Conservation (phyloP, 2,113 vertebrate species). For the Ranitomeya variabilis region DNA sequence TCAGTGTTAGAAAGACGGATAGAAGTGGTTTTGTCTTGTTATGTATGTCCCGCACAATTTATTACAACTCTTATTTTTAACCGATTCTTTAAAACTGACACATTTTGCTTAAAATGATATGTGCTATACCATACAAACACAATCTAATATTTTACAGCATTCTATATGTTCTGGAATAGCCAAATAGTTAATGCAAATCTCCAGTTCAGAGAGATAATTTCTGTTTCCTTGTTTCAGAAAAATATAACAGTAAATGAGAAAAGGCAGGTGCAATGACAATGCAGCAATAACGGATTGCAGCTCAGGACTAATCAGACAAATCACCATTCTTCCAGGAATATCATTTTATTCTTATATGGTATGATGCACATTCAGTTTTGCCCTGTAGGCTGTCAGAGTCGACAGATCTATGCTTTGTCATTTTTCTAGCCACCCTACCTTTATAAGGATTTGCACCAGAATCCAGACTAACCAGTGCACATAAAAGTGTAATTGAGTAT, state of each 20-base stretch:
- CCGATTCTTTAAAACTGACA: neutral
- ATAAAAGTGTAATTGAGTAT: too few relatives aligned
- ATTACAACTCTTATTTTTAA: neutral
- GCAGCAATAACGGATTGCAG: neutral
- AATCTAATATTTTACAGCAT: neutral
- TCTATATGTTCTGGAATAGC: neutral
- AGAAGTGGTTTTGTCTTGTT: neutral
- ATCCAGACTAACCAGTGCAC: too few relatives aligned
- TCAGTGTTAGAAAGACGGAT: neutral
- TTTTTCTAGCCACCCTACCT: too few relatives aligned
- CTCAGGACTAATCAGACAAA: neutral
- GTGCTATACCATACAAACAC: neutral
- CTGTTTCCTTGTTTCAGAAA: neutral
- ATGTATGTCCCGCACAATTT: neutral
- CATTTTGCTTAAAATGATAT: neutral
- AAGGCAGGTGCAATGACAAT: neutral
- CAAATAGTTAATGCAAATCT: neutral
- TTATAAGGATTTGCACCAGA: too few relatives aligned
- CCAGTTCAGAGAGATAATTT: neutral
- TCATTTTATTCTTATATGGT: too few relatives aligned
- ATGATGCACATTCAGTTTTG: too few relatives aligned
- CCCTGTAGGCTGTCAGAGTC: too few relatives aligned
- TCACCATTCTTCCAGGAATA: too few relatives aligned
- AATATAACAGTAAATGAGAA: neutral
- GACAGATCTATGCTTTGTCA: too few relatives aligned